A percentile compares a stretch with the other conserved stretches of the same genome.
phyloP scores from a whole-genome alignment of 2,888 invertebrate species.

The Chelonus formosanus region DNA sequence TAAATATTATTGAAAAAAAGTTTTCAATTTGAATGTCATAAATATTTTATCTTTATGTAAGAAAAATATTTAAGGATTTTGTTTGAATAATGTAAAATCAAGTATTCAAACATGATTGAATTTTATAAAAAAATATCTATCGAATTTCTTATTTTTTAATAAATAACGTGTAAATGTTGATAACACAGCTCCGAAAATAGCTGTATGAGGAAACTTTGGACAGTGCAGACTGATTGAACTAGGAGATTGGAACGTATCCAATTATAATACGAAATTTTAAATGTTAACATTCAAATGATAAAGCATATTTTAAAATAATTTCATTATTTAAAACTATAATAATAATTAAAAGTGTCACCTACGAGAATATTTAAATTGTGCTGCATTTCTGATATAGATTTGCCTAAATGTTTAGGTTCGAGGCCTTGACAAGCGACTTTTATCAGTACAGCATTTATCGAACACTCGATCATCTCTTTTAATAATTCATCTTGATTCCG shows the following conservation, averaged over 20 bases:
- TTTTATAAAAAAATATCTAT: slow-evolving; percentile 13
- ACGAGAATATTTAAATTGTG: slow-evolving; percentile 87
- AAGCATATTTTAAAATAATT: slow-evolving; percentile 22
- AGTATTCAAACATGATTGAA: not conserved
- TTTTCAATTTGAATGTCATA: no score
- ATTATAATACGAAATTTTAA: slow-evolving; percentile 38
- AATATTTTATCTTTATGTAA: no score
- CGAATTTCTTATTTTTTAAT: slow-evolving; percentile 15
- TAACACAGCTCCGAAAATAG: slow-evolving; percentile 50
- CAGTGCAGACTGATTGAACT: slow-evolving; percentile 34
- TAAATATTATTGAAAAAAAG: no score
- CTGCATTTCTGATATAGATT: slow-evolving; percentile 84
- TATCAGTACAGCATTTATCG: slow-evolving; percentile 92
- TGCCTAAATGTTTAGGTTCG: slow-evolving; percentile 88
- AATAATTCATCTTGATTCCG: slow-evolving; percentile 93
- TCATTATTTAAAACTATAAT: slow-evolving; percentile 23
- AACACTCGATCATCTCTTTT: slow-evolving; percentile 95
- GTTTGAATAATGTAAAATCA: no score
- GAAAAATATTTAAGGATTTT: no score
- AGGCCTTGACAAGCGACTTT: slow-evolving; percentile 97
- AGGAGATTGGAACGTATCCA: slow-evolving; percentile 44
- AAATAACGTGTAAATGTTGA: slow-evolving; percentile 40
- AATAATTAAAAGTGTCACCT: slow-evolving; percentile 46
- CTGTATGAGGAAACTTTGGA: slow-evolving; percentile 43
- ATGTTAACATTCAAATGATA: slow-evolving; percentile 32